phyloP scores from a whole-genome alignment of 2,113 vertebrate species.

The Thalassarche chlororhynchos region DNA sequence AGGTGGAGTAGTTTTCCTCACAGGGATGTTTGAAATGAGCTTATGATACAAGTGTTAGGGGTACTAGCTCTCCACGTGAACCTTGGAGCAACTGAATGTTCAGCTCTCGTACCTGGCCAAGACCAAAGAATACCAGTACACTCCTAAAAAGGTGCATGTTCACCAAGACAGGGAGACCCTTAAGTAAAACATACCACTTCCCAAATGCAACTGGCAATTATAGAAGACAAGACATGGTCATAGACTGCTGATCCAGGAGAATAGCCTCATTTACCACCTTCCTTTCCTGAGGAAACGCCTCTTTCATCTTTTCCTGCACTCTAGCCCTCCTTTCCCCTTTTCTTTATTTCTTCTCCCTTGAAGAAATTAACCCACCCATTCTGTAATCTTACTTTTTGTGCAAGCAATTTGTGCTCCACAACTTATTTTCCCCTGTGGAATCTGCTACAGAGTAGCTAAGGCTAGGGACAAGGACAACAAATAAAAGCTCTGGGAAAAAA shows the following conservation, averaged over 20 bases:
- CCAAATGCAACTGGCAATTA: neutral
- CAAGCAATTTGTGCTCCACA: neutral
- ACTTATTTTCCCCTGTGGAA: neutral
- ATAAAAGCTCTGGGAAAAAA: neutral
- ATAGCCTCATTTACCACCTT: neutral
- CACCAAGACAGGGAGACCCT: neutral
- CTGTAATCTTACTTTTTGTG: neutral
- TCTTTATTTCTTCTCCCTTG: neutral
- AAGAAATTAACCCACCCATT: neutral
- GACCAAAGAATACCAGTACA: neutral
- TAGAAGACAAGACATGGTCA: neutral
- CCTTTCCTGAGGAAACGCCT: neutral
- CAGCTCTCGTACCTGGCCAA: neutral
- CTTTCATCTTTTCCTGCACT: neutral
- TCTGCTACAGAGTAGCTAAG: neutral
- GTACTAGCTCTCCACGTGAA: fast-evolving
- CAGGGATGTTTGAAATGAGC: neutral
- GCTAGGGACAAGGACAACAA: neutral
- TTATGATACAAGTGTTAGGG: fast-evolving
- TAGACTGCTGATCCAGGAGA: neutral
- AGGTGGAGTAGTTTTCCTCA: neutral
- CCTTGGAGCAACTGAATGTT: neutral
- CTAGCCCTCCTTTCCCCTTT: neutral
- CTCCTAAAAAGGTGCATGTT: neutral
- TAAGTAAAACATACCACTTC: neutral